Evolutionary conservation across 2,888 invertebrate species (phyloP), one percentile per base, ranked within the genome.

Genomic region (Copidosoma aretas): DNA sequence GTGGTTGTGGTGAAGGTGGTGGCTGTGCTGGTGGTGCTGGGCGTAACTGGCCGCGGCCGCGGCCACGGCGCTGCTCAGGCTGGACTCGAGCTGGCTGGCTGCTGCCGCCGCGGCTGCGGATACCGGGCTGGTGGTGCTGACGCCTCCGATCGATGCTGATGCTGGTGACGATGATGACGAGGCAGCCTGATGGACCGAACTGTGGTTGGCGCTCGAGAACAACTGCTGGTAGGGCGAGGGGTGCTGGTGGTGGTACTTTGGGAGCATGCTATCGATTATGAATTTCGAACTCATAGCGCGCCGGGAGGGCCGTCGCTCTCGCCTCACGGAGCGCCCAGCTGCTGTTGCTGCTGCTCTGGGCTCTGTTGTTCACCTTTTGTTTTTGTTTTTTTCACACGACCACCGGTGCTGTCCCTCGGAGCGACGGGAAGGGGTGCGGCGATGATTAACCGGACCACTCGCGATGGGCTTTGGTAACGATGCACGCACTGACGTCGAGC

Each of bases 211-310:
- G 86, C 90, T 87, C 87, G 89, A 84, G 78, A 87, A 86, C 83
- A 88, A 87, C 84, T 88, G 86, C 84, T 90, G 87, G 80, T 87
- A 90, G 84, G 91, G 91, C 84, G 90, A 90, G 85, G 90, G 90
- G 85, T 90, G 88, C 85, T 91, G 91, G 85, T 89, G 91, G 85
- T 89, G 93, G 88, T 95, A 95, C 90, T 95, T 95, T 82, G 95
- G 95, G 88, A 95, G 93, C 94, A 95, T 95, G 89, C 94, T 94
- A 93, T 95, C 95, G 89, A 95, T 93, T 90, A 94, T 93, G 90
- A 95, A 95, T 91, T 95, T 95, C 90, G 94, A 94, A 91, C 91
- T 93, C 95, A 95, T 95, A 76, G 72, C 77, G 72, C 73, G 75
- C 62, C 64, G 66, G 66, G 63, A 67, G 66, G 70, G 64, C 60